Evolutionary conservation across 2,797 vertebrate genomes (phyloP).

Genomic region (Allobates femoralis): DNA sequence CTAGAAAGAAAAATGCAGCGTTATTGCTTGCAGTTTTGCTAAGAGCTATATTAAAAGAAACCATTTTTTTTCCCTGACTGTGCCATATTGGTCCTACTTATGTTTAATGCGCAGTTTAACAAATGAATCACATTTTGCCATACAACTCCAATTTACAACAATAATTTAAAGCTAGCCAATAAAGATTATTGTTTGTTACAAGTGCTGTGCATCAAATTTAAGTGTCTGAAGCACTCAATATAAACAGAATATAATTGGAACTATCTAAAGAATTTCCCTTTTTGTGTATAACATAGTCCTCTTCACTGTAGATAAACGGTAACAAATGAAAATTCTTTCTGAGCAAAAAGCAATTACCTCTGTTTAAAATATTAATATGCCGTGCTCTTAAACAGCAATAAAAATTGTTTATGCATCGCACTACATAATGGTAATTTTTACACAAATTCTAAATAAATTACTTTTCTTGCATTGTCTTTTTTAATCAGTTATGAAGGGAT

Average conservation of each 20-base stretch:
- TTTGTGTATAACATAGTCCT: conserved; percentile 83
- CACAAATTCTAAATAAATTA: conserved; percentile 61
- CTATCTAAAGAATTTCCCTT: conserved; percentile 84
- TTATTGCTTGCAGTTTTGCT: conserved; percentile 21
- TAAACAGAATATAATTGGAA: conserved; percentile 83
- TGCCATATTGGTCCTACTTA: conserved; percentile 69
- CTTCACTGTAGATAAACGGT: conserved; percentile 80
- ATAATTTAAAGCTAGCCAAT: conserved; percentile 83
- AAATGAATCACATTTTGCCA: conserved; percentile 74
- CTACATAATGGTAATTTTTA: conserved; percentile 70
- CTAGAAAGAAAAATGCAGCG: neutral
- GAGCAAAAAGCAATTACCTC: conserved; percentile 84
- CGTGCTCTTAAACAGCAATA: conserved; percentile 76
- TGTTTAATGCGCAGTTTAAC: conserved; percentile 72
- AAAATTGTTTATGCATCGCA: conserved; percentile 78
- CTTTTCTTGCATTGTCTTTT: conserved; percentile 65
- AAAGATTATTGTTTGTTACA: conserved; percentile 82
- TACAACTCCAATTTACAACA: conserved; percentile 74
- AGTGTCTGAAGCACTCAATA: conserved; percentile 81
- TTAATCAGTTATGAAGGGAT: conserved; percentile 69
- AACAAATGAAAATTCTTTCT: conserved; percentile 80
- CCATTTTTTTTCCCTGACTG: conserved; percentile 18
- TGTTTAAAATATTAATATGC: conserved; percentile 85
- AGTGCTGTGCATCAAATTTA: conserved; percentile 81
- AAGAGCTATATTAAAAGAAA: conserved; percentile 42